These are phyloP conservation scores for Melolontha melolontha DNA, from an alignment of 2,888 invertebrate genomes.

Conservation along the genomic window DNA sequence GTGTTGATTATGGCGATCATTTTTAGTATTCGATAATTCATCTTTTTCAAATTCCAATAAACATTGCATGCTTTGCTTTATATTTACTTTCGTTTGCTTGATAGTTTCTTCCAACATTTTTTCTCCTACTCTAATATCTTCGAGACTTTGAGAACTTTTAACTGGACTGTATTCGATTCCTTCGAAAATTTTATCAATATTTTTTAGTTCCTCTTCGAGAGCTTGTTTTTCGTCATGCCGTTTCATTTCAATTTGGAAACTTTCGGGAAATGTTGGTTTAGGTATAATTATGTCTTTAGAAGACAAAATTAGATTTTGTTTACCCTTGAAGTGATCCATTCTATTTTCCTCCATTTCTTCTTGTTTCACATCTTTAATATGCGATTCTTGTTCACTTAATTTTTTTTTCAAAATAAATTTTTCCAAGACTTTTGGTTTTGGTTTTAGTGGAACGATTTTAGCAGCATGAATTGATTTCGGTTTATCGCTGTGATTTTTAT, in stretches of 20 bases:
- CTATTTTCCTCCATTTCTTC: too few relatives aligned
- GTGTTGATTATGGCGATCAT: slow-evolving; percentile 14
- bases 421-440: slow-evolving; percentile 10
- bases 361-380: too few relatives aligned
- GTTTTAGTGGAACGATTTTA: slow-evolving; percentile 2
- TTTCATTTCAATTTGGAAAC: slow-evolving; percentile 10
- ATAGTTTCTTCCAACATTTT: slow-evolving; percentile 29
- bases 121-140: slow-evolving; percentile 25
- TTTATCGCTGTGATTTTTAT: slow-evolving; percentile 6
- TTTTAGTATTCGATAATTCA: not conserved
- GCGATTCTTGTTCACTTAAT: too few relatives aligned
- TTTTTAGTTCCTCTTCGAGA: slow-evolving; percentile 1
- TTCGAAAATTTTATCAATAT: slow-evolving; percentile 9
- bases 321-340: too few relatives aligned
- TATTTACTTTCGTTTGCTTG: slow-evolving; percentile 36
- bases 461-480: slow-evolving; percentile 7
- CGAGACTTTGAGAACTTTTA: slow-evolving; percentile 32
- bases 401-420: not conserved
- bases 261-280: slow-evolving; percentile 20
- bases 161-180: slow-evolving; percentile 13
- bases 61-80: slow-evolving; percentile 36
- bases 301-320: slow-evolving; percentile 2
- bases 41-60: slow-evolving; percentile 34
- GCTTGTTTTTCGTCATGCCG: not conserved
- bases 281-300: slow-evolving; percentile 20